phyloP scores from a whole-genome alignment of 2,113 vertebrate genomes.

The Lanius collurio region DNA sequence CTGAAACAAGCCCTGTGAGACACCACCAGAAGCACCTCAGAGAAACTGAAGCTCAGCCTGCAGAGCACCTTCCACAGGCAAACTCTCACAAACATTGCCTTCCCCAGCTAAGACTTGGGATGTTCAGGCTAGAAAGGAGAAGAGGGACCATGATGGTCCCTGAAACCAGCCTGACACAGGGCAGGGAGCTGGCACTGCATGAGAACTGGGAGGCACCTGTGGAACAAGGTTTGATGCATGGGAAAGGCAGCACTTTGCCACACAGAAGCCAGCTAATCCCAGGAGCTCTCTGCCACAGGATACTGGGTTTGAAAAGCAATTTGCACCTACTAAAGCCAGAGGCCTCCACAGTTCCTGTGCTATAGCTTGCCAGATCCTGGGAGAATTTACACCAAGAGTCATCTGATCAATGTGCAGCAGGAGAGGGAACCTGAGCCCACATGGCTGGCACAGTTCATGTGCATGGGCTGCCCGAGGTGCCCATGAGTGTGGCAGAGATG shows the following conservation, averaged over 20 bases:
- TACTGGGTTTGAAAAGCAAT: background rate
- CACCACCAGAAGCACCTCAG: accelerated
- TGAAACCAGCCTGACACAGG: background rate
- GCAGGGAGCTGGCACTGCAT: background rate
- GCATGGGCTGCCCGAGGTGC: accelerated
- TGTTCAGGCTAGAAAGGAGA: background rate
- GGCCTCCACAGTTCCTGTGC: background rate
- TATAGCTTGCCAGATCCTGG: background rate
- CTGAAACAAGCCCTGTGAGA: background rate
- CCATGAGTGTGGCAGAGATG: accelerated
- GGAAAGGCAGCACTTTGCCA: background rate
- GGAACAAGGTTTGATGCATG: background rate
- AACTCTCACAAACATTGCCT: background rate
- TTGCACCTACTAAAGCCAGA: background rate
- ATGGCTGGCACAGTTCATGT: accelerated
- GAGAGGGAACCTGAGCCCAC: background rate
- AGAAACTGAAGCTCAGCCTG: background rate
- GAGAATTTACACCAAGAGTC: background rate
- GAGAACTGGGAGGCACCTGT: background rate
- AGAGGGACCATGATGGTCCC: accelerated
- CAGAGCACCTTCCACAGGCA: background rate
- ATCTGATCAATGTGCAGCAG: background rate
- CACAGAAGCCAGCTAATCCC: background rate
- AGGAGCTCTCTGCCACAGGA: background rate
- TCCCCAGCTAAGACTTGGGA: background rate